These are phyloP conservation scores for Triplophysa siluroides DNA, from an alignment of 2,113 vertebrate species.

Conservation along the genomic window DNA sequence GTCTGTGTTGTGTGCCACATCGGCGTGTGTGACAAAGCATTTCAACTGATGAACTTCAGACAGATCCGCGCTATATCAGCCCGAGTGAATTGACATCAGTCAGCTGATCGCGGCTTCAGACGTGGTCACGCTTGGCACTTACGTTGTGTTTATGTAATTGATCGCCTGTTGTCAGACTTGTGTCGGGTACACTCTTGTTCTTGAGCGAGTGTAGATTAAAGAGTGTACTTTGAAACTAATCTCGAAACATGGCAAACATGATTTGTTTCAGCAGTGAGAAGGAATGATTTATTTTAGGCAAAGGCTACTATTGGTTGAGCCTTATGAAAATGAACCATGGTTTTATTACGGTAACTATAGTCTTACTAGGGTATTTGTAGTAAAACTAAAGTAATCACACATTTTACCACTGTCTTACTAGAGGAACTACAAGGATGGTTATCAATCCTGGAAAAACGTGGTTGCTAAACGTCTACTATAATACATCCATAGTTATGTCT, in stretches of 20 bases:
- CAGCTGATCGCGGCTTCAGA: constrained; percentile 71
- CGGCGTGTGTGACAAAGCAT: neutral
- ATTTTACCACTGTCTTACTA: too few species aligned
- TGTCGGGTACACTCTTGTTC: constrained; percentile 61
- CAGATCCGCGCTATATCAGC: neutral
- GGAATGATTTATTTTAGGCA: constrained; percentile 53
- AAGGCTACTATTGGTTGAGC: constrained; percentile 47
- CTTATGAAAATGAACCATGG: too few species aligned
- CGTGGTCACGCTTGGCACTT: constrained; percentile 79
- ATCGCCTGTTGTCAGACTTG: constrained; percentile 69
- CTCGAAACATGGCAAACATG: too few species aligned
- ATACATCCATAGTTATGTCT: too few species aligned
- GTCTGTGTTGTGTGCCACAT: neutral
- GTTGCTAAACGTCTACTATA: too few species aligned
- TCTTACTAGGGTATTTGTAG: too few species aligned
- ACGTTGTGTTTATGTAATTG: constrained; percentile 77
- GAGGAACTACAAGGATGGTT: too few species aligned
- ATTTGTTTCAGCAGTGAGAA: constrained; percentile 42
- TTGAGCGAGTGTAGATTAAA: constrained; percentile 43
- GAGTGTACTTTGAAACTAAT: too few species aligned
- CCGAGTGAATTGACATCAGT: constrained; percentile 59
- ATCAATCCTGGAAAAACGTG: too few species aligned
- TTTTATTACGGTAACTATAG: too few species aligned
- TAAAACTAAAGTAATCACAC: too few species aligned
- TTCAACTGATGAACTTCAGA: constrained; percentile 21